Percentiles rank a stretch among this genome's conserved stretches.
Conservation (phyloP, 2,113 vertebrate species). For the Tragelaphus buxtoni region DNA sequence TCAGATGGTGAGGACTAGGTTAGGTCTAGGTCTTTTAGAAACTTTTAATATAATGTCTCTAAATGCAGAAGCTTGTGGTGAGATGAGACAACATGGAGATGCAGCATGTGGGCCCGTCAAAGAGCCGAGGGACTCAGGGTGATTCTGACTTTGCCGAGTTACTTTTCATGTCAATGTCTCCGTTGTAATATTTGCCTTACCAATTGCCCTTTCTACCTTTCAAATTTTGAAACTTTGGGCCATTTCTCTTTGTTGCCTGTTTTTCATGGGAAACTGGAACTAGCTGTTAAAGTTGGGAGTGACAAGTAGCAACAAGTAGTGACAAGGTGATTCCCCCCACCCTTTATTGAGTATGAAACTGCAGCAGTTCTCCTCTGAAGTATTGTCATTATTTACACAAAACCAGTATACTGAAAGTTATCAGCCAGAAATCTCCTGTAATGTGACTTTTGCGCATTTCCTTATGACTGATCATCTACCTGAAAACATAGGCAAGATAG, state of each 20-base stretch:
- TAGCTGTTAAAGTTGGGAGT: neutral
- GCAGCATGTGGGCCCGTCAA: neutral
- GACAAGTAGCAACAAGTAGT: neutral
- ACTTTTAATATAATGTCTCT: neutral
- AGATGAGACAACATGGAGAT: neutral
- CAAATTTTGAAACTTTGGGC: neutral
- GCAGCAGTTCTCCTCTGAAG: neutral
- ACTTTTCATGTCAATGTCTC: neutral
- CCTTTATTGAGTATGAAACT: neutral
- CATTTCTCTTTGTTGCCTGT: neutral
- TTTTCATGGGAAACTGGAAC: neutral
- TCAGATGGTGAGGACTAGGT: conserved; percentile 29
- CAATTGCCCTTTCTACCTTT: neutral
- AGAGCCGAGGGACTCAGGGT: neutral
- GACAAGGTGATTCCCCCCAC: neutral
- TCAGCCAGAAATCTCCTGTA: neutral
- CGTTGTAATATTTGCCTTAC: neutral
- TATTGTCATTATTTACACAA: neutral
- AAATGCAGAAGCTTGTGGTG: neutral
- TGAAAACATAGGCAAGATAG: neutral
- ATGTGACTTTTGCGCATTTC: neutral
- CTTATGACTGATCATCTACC: neutral
- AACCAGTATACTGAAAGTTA: neutral
- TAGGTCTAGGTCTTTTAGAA: conserved; percentile 26
- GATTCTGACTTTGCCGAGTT: neutral